A percentile compares a stretch with the other conserved stretches of the same genome.
These are phyloP conservation scores for Willisornis vidua DNA, from an alignment of 2,113 vertebrate genomes.

Conservation along the genomic window DNA sequence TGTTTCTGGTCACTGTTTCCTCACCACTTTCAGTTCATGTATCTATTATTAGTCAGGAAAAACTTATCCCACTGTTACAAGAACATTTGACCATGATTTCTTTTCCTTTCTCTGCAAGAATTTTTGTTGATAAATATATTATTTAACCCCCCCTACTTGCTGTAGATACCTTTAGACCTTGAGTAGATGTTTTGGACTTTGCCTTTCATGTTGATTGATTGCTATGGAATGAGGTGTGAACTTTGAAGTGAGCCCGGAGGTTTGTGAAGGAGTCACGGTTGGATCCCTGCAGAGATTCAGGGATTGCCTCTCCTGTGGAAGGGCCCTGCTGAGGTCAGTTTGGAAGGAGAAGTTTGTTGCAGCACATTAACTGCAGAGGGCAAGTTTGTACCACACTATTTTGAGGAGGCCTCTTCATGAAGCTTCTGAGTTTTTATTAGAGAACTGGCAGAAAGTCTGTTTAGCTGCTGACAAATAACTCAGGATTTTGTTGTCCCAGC, in stretches of 20 bases:
- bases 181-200: not conserved
- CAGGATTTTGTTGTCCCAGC: not conserved
- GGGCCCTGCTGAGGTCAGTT: not conserved
- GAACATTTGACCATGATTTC: accelerated
- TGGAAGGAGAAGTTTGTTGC: not conserved
- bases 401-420: not conserved
- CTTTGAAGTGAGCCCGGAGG: not conserved
- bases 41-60: not conserved
- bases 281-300: accelerated
- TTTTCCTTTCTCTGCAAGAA: not conserved
- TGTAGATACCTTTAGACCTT: too few relatives aligned
- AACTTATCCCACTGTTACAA: accelerated
- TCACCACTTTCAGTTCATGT: accelerated
- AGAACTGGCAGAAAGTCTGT: not conserved
- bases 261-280: not conserved
- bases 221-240: not conserved
- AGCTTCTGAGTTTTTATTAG: not conserved
- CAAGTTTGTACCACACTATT: not conserved
- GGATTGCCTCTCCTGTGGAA: not conserved
- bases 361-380: not conserved
- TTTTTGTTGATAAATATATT: not conserved
- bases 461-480: not conserved
- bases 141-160: not conserved
- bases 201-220: not conserved
- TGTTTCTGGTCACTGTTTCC: not conserved